Percentiles rank a stretch among this genome's conserved stretches.
These are phyloP conservation scores for Poeciliopsis gracilis DNA, from an alignment of 2,797 vertebrate species.

Conservation along the genomic window DNA sequence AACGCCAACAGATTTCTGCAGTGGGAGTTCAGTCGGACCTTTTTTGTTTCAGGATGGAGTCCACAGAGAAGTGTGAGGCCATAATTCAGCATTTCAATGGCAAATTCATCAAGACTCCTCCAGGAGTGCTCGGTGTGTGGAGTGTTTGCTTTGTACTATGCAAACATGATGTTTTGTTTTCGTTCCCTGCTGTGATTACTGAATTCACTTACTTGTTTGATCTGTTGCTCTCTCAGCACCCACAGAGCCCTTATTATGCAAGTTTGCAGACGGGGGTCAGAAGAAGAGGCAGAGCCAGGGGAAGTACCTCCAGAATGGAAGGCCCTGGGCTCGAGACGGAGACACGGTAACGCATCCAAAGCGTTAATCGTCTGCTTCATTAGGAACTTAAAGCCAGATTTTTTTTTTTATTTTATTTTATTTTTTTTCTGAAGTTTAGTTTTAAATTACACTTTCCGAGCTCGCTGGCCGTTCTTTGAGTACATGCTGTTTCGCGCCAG, in stretches of 20 bases:
- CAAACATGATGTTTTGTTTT: conserved; percentile 54
- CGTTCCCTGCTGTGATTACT: conserved; percentile 37
- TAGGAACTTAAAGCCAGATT: conserved; percentile 2
- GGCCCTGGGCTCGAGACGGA: conserved; percentile 89
- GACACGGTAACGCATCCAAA: conserved; percentile 82
- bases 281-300: conserved; percentile 95
- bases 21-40: background rate
- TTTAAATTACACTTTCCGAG: background rate
- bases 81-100: conserved; percentile 98
- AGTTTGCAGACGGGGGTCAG: conserved; percentile 96
- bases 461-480: conserved; percentile 20
- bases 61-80: conserved; percentile 96
- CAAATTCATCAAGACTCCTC: conserved; percentile 95
- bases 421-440: conserved; percentile 19
- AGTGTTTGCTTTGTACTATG: conserved; percentile 40
- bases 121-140: conserved; percentile 89
- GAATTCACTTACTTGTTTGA: conserved; percentile 55
- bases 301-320: conserved; percentile 90
- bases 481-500: conserved; percentile 28
- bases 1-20: background rate
- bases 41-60: conserved; percentile 89
- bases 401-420: background rate
- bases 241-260: conserved; percentile 93
- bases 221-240: conserved; percentile 81
- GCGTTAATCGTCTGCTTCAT: background rate